Evolutionary conservation across 2,113 vertebrate species (phyloP).

Genomic region (Peucedramus taeniatus): DNA sequence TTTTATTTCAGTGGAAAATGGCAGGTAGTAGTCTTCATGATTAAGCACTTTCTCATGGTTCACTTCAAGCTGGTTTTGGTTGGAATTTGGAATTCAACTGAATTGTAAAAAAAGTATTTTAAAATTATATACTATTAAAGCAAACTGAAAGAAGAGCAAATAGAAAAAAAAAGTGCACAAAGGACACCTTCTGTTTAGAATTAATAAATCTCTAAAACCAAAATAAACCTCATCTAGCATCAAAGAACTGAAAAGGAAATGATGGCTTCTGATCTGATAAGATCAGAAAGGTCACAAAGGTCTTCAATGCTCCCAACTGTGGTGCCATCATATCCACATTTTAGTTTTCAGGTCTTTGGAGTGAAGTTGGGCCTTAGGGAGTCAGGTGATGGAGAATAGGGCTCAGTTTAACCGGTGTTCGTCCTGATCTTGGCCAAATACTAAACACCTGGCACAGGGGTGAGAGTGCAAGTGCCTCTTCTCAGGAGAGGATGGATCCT

Average conservation of each 20-base stretch:
- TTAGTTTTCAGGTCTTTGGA: neutral
- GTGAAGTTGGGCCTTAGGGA: neutral
- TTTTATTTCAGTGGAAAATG: conserved; percentile 13
- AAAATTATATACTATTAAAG: neutral
- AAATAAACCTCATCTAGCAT: neutral
- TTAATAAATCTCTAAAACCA: neutral
- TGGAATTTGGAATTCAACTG: neutral
- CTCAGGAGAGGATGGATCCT: neutral
- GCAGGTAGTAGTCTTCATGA: neutral
- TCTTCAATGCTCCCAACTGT: neutral
- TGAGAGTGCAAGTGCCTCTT: neutral
- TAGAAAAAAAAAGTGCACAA: neutral
- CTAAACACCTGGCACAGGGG: neutral
- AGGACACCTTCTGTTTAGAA: neutral
- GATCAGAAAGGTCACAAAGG: neutral
- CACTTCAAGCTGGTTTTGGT: neutral
- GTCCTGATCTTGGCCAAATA: neutral
- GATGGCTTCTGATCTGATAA: neutral
- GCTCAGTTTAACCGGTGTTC: neutral
- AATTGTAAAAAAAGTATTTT: neutral
- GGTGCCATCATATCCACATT: neutral
- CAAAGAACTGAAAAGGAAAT: neutral
- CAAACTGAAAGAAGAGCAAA: neutral
- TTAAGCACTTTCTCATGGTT: neutral
- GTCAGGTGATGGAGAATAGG: neutral